Percentiles rank a stretch among this genome's conserved stretches.
Conservation (phyloP, 2,797 vertebrate genomes). For the Sebastes kiyomatsui region DNA sequence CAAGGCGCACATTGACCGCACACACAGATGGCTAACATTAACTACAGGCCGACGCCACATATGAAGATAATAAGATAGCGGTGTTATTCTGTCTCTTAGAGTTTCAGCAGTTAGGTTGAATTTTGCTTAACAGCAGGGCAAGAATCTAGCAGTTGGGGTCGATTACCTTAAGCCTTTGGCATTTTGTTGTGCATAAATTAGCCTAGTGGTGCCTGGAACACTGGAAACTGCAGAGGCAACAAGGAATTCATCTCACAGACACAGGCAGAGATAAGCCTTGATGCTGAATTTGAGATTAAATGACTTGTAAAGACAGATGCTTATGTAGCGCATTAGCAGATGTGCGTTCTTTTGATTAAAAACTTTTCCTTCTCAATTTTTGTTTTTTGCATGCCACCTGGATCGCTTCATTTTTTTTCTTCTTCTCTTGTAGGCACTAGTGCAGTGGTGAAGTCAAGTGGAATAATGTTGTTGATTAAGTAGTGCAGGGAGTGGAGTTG, state of each 20-base stretch:
- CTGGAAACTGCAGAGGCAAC: neutral
- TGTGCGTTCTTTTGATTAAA: neutral
- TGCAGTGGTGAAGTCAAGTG: neutral
- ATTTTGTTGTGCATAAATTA: no score
- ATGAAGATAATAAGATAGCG: no score
- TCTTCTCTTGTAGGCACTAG: neutral
- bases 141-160: no score
- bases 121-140: no score
- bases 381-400: neutral
- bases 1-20: no score
- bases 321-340: neutral
- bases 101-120: no score
- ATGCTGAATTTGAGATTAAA: neutral
- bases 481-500: neutral
- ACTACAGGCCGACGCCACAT: no score
- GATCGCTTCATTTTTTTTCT: neutral
- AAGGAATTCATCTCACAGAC: neutral
- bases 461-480: slow-evolving; percentile 9
- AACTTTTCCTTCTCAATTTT: neutral
- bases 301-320: neutral
- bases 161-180: no score
- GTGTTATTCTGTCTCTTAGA: no score
- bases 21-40: no score
- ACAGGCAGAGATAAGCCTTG: neutral
- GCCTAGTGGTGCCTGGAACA: no score